Conservation (phyloP, 1,140 invertebrate genomes). For the Wiebesia pumilae region DNA sequence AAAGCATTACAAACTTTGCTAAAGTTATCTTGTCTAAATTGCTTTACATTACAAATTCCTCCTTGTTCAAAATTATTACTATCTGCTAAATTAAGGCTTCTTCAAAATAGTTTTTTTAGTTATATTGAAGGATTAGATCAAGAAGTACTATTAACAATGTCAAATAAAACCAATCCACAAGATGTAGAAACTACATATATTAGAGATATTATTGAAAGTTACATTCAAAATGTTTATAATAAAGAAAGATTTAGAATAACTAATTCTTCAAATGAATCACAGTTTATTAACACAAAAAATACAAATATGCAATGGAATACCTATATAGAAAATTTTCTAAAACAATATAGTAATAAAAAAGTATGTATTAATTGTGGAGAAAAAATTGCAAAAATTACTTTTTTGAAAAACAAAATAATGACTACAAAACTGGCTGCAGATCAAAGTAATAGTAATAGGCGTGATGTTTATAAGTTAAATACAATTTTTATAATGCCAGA, state of each 20-base stretch:
- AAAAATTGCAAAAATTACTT: slow-evolving; percentile 78
- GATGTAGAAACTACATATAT: slow-evolving; percentile 56
- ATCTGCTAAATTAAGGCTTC: slow-evolving; percentile 83
- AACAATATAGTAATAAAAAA: slow-evolving; percentile 75
- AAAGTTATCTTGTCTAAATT: slow-evolving; percentile 82
- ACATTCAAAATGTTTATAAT: slow-evolving; percentile 60
- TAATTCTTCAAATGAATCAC: slow-evolving; percentile 16
- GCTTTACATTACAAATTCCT: slow-evolving; percentile 83
- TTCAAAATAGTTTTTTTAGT: slow-evolving; percentile 84
- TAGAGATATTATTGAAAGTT: slow-evolving; percentile 60
- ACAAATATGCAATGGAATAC: slow-evolving; percentile 78
- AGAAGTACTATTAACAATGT: slow-evolving; percentile 58
- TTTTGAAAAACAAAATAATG: slow-evolving; percentile 71
- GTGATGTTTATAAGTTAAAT: slow-evolving; percentile 54
- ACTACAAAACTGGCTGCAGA: slow-evolving; percentile 50
- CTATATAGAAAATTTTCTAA: slow-evolving; percentile 78
- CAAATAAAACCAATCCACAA: slow-evolving; percentile 20
- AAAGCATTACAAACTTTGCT: slow-evolving; percentile 82
- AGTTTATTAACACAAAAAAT: slow-evolving; percentile 73
- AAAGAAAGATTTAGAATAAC: slow-evolving; percentile 54
- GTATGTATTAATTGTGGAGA: slow-evolving; percentile 80
- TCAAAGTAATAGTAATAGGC: not conserved
- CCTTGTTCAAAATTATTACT: slow-evolving; percentile 80
- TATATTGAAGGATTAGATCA: slow-evolving; percentile 82
- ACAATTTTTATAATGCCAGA: slow-evolving; percentile 77